phyloP scores from a whole-genome alignment of 1,140 invertebrate species.

The Tigriopus japonicus region DNA sequence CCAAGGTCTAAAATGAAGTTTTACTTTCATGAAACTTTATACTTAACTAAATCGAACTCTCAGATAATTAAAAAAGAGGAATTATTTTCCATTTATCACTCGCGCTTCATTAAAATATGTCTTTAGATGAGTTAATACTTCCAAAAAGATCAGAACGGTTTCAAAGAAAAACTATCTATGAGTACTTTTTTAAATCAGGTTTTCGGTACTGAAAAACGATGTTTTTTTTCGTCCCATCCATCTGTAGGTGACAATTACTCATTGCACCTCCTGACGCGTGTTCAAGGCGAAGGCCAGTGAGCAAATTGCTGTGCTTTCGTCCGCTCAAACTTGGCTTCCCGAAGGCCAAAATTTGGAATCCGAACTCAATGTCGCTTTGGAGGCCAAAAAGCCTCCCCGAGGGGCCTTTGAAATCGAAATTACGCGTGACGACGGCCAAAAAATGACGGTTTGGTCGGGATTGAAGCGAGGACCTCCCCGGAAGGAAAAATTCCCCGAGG shows the following conservation, averaged over 20 bases:
- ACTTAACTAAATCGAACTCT: no score
- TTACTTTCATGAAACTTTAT: no score
- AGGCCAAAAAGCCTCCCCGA: not conserved
- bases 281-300: not conserved
- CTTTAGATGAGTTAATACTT: no score
- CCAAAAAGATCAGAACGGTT: no score
- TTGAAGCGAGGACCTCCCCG: constrained; percentile 4
- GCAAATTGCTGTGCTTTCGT: not conserved
- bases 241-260: not conserved
- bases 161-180: no score
- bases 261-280: constrained; percentile 1
- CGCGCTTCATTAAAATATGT: no score
- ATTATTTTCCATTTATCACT: no score
- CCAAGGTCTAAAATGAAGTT: no score
- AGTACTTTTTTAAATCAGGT: no score
- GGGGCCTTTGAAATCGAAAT: constrained; percentile 11
- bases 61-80: no score
- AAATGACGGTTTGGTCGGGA: not conserved
- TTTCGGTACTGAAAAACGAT: no score
- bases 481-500: not conserved
- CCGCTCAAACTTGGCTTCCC: not conserved
- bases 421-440: not conserved
- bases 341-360: not conserved
- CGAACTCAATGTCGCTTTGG: not conserved
- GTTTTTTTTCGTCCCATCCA: no score